Evolutionary conservation across 2,888 invertebrate species (phyloP).

Genomic region (Coelinius sp.): DNA sequence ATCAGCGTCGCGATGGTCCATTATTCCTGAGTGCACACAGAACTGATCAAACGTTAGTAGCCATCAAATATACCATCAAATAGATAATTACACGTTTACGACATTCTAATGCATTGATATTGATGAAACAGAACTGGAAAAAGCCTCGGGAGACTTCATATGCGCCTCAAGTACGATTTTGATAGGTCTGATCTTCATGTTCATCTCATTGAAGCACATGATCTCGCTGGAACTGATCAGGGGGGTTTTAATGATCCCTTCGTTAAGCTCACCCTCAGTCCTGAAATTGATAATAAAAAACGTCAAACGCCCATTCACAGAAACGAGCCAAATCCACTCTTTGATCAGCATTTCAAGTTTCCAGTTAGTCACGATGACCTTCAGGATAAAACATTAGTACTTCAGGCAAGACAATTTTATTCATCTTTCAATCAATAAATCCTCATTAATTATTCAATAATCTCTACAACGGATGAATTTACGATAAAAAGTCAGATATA

Average conservation of each 20-base stretch:
- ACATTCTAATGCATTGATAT: neutral
- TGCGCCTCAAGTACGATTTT: conserved; percentile 90
- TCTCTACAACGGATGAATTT: neutral
- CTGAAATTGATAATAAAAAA: conserved; percentile 87
- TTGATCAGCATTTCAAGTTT: conserved; percentile 94
- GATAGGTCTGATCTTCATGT: conserved; percentile 90
- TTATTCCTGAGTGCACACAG: conserved; percentile 78
- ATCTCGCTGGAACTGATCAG: conserved; percentile 85
- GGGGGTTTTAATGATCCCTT: conserved; percentile 94
- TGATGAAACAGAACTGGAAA: conserved; percentile 74
- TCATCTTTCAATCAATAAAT: conserved; percentile 1
- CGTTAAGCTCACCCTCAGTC: conserved; percentile 83
- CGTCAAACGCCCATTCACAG: conserved; percentile 88
- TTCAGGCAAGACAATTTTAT: conserved; percentile 74
- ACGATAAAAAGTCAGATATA: neutral
- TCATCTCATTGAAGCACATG: conserved; percentile 93
- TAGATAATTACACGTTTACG: conserved; percentile 49
- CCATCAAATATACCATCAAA: neutral
- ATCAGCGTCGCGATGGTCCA: conserved; percentile 85
- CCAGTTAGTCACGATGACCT: conserved; percentile 91
- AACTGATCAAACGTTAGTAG: conserved; percentile 41
- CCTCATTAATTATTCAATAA: no score
- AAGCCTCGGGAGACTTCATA: conserved; percentile 85
- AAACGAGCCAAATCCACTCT: conserved; percentile 88
- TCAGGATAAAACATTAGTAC: conserved; percentile 81